phyloP scores from a whole-genome alignment of 2,888 invertebrate genomes.

The Hypselothyrea guttata region DNA sequence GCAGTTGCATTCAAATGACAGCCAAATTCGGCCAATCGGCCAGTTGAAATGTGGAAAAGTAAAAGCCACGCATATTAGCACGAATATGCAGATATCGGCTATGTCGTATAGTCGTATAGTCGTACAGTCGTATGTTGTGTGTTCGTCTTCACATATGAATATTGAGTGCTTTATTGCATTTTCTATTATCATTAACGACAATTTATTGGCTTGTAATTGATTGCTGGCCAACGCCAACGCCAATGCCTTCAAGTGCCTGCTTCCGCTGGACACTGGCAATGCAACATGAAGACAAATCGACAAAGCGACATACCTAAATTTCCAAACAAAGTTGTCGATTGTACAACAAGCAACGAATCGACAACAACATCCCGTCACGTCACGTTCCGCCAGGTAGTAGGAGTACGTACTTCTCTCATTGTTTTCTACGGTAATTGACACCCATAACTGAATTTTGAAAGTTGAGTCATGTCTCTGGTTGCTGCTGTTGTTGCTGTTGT shows the following conservation, averaged over 20 bases:
- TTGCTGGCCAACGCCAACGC: constrained; percentile 32
- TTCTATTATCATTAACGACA: constrained; percentile 57
- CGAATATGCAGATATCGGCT: constrained; percentile 27
- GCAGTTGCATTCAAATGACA: constrained; percentile 61
- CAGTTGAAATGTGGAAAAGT: constrained; percentile 37
- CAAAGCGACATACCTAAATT: constrained; percentile 69
- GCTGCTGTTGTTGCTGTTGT: constrained; percentile 32
- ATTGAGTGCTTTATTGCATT: constrained; percentile 32
- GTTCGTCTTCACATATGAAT: background rate
- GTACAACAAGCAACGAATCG: constrained; percentile 39
- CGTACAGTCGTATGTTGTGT: no score
- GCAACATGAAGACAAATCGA: constrained; percentile 12
- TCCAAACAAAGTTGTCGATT: constrained; percentile 77
- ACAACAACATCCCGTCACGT: constrained; percentile 81
- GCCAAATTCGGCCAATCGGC: constrained; percentile 38
- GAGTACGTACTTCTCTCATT: constrained; percentile 40
- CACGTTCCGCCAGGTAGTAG: constrained; percentile 55
- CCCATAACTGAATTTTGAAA: constrained; percentile 76
- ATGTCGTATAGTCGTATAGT: no score
- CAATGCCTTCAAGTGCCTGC: constrained; percentile 23
- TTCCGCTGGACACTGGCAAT: constrained; percentile 46
- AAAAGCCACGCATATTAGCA: constrained; percentile 60
- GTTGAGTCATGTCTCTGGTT: constrained; percentile 66
- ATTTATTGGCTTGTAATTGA: constrained; percentile 74
- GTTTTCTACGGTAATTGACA: constrained; percentile 75